phyloP scores from a whole-genome alignment of 2,797 vertebrate species.

The Jordanella pulchra region DNA sequence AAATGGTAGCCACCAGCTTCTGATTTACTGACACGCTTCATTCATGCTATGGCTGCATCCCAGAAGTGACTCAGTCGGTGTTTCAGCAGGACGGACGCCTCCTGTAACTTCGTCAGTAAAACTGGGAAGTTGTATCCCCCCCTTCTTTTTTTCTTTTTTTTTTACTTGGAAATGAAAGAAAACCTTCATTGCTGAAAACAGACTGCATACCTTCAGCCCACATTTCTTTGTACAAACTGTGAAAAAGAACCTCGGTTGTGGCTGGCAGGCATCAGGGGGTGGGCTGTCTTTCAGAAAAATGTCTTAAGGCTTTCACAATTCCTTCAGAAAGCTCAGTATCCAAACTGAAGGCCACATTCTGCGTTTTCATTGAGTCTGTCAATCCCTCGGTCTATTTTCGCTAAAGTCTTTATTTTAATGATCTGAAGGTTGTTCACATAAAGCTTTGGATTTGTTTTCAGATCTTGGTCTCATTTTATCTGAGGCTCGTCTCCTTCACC shows the following conservation, averaged over 20 bases:
- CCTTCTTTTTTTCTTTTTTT: constrained; percentile 5
- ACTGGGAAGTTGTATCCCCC: not conserved
- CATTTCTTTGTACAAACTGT: constrained; percentile 32
- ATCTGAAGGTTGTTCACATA: constrained; percentile 15
- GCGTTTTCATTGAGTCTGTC: constrained; percentile 42
- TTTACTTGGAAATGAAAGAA: constrained; percentile 20
- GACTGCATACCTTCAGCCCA: constrained; percentile 23
- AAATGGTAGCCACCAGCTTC: constrained; percentile 37
- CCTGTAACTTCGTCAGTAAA: constrained; percentile 18
- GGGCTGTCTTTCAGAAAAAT: constrained; percentile 48
- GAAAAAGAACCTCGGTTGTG: constrained; percentile 34
- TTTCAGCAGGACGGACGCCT: constrained; percentile 17
- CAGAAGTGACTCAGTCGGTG: constrained; percentile 11
- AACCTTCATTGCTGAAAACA: constrained; percentile 20
- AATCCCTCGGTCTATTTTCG: constrained; percentile 44
- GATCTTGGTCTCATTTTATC: constrained; percentile 9
- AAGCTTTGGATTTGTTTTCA: constrained; percentile 17
- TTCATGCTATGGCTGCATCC: constrained; percentile 30
- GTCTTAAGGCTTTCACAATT: constrained; percentile 45
- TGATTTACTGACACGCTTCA: constrained; percentile 51
- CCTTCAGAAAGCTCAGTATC: constrained; percentile 40
- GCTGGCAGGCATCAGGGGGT: constrained; percentile 43
- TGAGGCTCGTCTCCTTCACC: constrained; percentile 1
- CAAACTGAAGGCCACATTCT: constrained; percentile 40
- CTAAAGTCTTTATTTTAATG: constrained; percentile 34